Evolutionary conservation across 1,140 invertebrate species (phyloP), one percentile per base, ranked within the genome.

Genomic region (Neodiprion lecontei): DNA sequence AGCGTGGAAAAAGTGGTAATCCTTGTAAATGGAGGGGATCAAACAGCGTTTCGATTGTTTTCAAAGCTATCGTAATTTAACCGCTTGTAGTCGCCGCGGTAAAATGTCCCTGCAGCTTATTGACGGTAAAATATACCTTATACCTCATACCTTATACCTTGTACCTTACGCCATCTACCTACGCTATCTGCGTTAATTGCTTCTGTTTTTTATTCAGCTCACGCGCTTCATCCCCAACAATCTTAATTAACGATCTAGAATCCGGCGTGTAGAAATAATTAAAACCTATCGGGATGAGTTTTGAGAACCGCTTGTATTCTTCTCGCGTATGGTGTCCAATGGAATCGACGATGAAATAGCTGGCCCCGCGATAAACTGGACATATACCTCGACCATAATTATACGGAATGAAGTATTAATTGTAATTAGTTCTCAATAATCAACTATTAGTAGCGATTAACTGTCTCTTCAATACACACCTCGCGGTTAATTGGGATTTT

Each of bases 381-480:
- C 40, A 69, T 21, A 21, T 65, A 17, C 12, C 21, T 5, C 21
- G 11, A 5, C 23, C 40, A 12, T 69, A 69, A 69, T 69, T 69
- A 69, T 14, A 47, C 23, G n/a, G 67, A 14, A 47, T 47, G 21
- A 23, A 69, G 67, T 69, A 69, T 69, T 69, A 69, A 69, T 69
- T 69, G 67, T 69, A 69, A 69, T 69, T 69, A 47, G 67, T 21
- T 47, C 67, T 23, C 21, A 69, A 69, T 69, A 69, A 69, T 69
- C 67, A 47, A 47, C 67, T 69, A 69, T 69, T 69, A 69, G 14
- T 21, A 14, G 67, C 67, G 28, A 69, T 69, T 69, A 69, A 69
- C 67, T 69, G 11, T 69, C 28, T 69, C 67, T 47, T 12, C 12
- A 17, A 69, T 21, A 69, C 40, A 47, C 67, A 40, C 12, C 23